Base-by-base conservation (phyloP, 2,113 vertebrate species). In the Echinops telfairi region DNA sequence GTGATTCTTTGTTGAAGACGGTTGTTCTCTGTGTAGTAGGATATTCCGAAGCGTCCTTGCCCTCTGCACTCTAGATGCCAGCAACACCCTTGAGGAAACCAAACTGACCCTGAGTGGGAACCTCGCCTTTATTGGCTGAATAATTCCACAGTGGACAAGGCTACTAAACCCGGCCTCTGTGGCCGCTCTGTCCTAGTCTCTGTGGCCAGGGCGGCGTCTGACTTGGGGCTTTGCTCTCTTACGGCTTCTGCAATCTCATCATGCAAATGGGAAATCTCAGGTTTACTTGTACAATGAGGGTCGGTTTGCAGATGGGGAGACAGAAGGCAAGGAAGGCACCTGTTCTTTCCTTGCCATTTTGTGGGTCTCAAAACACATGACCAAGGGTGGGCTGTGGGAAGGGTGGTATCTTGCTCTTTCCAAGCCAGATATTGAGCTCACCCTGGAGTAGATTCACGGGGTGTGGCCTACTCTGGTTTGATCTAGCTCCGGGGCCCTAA, bases 341-440 rank as follows among this genome's bases (percentile, higher is more conserved):
- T 11, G 3, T 36, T 68, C 36, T 6, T 6, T 14, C 33, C 16
- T 57, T 3, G 73, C 23, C 66, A 17, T 40, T 53, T 57, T 20
- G 47, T 12, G 25, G 33, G 8, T 68, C 73, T 93, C 12, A 68
- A 70, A 3, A 6, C 38, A 6, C 3, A 12, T 47, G 31, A 40
- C n/a, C 3, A 0, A 5, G 53, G 58, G 19, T 16, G 31, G 15
- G 17, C 25, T 29, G 10, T 0, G 17, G 3, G 31, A 47, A 58
- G 68, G 23, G 36, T 8, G 75, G 23, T 23, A n/a, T 27, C 17
- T 36, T 33, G 70, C 1, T 58, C 57, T 27, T 77, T 25, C 84
- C 27, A 19, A 70, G 3, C 7, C 23, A 16, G 53, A 76, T 11
- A 15, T 5, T 29, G 19, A 66, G 36, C 23, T 88, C 53, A 47